Base-by-base conservation (phyloP, 2,797 vertebrate genomes). In the Chromobotia macracanthus region DNA sequence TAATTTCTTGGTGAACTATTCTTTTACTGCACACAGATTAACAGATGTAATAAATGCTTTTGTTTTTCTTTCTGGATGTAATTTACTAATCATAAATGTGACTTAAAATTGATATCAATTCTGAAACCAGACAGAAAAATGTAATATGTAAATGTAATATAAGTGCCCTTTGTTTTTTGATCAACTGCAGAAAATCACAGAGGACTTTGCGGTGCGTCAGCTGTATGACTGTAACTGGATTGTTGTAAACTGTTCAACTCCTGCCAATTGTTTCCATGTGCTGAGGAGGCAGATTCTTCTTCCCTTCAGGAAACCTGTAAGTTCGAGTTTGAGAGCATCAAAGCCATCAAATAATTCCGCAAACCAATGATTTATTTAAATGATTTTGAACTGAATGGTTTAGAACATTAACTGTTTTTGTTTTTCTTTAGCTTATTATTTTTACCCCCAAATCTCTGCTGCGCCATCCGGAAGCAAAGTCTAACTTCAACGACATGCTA, bases 171-270 rank as follows among this genome's bases (percentile, higher is more conserved):
- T 28, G n/a, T 63, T 79, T 65, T 1, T 44, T 10, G 41, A 44
- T 44, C 11, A 31, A 8, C 31, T 0, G 7, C 73, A 96, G 95
- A 92, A 94, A 89, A 85, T 94, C 58, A 85, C 88, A 0, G 90
- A 92, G 0, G 94, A 95, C 83, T 95, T 96, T 0, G 95, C 92
- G 0, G 93, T 96, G 65, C 94, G 88, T 64, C 95, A 96, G 87
- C 92, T 96, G 19, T 95, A 95, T 0, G 95, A 96, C 74, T 95
- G 95, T 85, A 96, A 96, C 88, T 96, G 95, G 95, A 95, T 96
- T 0, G 95, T 96, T 0, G 95, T 95, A 75, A 96, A 96, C 91
- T 95, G 94, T 86, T 95, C 95, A 79, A 93, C 90, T 12, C 95
- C 95, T 0, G 95, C 93, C 82, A 96, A 94, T 86, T 96, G 92